Percentiles rank a stretch among this genome's conserved stretches.
Conservation (phyloP, 2,888 invertebrate species). For the Drosophila demipolita region DNA sequence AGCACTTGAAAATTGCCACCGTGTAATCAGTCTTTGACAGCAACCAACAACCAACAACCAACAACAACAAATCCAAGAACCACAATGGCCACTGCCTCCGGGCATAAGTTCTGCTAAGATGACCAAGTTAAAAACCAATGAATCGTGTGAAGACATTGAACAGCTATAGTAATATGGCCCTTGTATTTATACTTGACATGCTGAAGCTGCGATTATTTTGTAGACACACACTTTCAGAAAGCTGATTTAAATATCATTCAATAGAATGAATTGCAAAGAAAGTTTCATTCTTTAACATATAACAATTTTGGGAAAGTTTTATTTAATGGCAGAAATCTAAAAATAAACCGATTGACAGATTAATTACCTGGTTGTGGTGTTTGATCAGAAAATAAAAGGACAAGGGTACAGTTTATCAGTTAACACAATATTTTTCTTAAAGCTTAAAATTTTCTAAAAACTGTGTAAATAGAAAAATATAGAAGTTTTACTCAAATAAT, state of each 20-base stretch:
- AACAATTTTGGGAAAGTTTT: background rate
- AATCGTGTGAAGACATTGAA: conserved; percentile 34
- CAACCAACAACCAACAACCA: conserved; percentile 36
- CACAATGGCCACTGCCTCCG: conserved; percentile 30
- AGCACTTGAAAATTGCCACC: conserved; percentile 79
- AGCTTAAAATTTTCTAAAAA: background rate
- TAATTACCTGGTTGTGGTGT: background rate
- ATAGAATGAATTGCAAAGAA: conserved; percentile 13
- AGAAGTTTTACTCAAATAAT: background rate
- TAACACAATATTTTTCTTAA: background rate
- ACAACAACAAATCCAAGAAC: conserved; percentile 39
- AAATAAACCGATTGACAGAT: background rate
- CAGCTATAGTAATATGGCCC: conserved; percentile 3
- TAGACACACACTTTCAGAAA: conserved; percentile 1
- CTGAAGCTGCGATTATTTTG: conserved; percentile 23
- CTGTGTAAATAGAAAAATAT: background rate
- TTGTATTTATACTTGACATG: conserved; percentile 35
- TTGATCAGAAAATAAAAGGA: background rate
- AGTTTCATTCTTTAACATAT: background rate
- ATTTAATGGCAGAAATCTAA: background rate
- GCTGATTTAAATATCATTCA: background rate
- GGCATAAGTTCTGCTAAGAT: conserved; percentile 29
- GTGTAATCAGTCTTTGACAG: conserved; percentile 76
- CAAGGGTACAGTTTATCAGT: background rate
- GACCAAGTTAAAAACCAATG: conserved; percentile 39